Percentiles rank a stretch among this genome's conserved stretches.
Evolutionary conservation across 2,888 invertebrate genomes (phyloP).

Genomic region (Netelia fuscicornis): DNA sequence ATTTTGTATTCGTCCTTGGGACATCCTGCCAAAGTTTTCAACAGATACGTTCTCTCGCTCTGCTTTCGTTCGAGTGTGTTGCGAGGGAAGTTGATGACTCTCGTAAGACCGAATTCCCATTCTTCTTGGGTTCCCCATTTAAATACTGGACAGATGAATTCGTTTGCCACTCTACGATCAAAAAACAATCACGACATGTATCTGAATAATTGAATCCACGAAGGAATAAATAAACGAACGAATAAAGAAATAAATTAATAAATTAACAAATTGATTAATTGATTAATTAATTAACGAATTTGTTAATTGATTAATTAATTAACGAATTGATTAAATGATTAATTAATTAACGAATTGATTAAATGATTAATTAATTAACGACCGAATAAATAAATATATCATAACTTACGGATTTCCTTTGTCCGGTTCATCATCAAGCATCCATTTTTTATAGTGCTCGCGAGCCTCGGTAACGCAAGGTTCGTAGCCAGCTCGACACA

Average conservation of each 20-base stretch:
- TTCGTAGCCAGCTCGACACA: slow-evolving; percentile 91
- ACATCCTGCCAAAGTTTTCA: slow-evolving; percentile 93
- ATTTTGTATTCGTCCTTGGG: slow-evolving; percentile 91
- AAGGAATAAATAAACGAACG: no score
- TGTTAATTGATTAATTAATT: not conserved
- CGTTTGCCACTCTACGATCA: slow-evolving; percentile 88
- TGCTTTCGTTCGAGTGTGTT: slow-evolving; percentile 87
- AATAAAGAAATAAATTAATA: not conserved
- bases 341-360: no score
- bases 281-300: not conserved
- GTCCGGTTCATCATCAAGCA: slow-evolving; percentile 90
- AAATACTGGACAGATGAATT: slow-evolving; percentile 93
- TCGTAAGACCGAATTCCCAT: slow-evolving; percentile 93
- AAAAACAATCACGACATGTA: slow-evolving; percentile 6
- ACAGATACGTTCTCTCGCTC: slow-evolving; percentile 91
- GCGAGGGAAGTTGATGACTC: slow-evolving; percentile 91
- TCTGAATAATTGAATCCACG: no score
- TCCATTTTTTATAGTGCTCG: slow-evolving; percentile 91
- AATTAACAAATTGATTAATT: not conserved
- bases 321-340: not conserved
- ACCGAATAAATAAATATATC: slow-evolving; percentile 8
- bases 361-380: not conserved
- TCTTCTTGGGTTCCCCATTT: slow-evolving; percentile 92
- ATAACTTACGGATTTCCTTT: slow-evolving; percentile 91
- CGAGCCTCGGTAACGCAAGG: slow-evolving; percentile 92